A percentile compares a stretch with the other conserved stretches of the same genome.
Evolutionary conservation across 2,888 invertebrate genomes (phyloP).

Genomic region (Polylopha cassiicola): DNA sequence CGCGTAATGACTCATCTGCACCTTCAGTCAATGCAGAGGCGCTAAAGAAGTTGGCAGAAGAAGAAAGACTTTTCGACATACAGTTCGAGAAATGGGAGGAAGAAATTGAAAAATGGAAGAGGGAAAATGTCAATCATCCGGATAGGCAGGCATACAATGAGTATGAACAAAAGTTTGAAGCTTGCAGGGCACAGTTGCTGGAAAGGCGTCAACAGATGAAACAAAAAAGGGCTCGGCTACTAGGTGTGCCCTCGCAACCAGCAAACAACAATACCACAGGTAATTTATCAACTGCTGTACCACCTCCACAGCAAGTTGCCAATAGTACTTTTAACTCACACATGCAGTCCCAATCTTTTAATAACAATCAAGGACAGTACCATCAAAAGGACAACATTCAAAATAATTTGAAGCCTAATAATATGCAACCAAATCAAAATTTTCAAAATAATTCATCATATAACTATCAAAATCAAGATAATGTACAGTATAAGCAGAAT

Average conservation of each 20-base stretch:
- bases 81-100: conserved; percentile 95
- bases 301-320: conserved; percentile 34
- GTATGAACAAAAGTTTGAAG: conserved; percentile 93
- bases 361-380: conserved; percentile 23
- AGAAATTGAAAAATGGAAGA: conserved; percentile 94
- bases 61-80: conserved; percentile 90
- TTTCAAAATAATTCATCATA: conserved; percentile 35
- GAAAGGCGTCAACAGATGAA: conserved; percentile 90
- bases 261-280: conserved; percentile 29
- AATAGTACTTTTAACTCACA: conserved; percentile 29
- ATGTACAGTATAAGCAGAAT: conserved; percentile 34
- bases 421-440: conserved; percentile 25
- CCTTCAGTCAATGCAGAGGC: conserved; percentile 51
- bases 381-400: conserved; percentile 29
- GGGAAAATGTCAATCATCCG: conserved; percentile 93
- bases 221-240: conserved; percentile 72
- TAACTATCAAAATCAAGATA: too few relatives aligned
- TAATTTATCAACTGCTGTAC: conserved; percentile 37
- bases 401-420: conserved; percentile 17
- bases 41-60: conserved; percentile 69
- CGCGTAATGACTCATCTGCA: conserved; percentile 22
- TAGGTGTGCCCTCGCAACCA: conserved; percentile 36
- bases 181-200: conserved; percentile 86
- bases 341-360: conserved; percentile 27
- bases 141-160: conserved; percentile 90